Evolutionary conservation across 23 tunicate species (phyloP).

Genomic region (Corella eumyota): DNA sequence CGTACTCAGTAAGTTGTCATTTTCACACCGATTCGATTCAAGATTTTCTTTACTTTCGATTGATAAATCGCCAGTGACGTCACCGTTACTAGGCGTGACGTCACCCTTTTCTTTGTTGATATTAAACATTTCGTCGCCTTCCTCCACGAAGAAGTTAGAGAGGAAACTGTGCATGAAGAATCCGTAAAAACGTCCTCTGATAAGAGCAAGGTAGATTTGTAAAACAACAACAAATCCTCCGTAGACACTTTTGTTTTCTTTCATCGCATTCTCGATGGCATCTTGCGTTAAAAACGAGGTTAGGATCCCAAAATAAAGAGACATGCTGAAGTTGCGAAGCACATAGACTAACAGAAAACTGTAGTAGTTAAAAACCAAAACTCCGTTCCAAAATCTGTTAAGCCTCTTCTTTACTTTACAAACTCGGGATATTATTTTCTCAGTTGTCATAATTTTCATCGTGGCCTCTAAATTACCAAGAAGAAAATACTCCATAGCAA

Average conservation of each 20-base stretch:
- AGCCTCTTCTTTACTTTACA: background rate
- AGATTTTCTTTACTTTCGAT: too few relatives aligned
- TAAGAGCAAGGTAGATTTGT: constrained; percentile 11
- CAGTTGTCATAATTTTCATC: background rate
- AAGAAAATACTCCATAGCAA: background rate
- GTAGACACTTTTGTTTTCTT: background rate
- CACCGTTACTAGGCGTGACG: too few relatives aligned
- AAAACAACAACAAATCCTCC: background rate
- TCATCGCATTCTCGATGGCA: background rate
- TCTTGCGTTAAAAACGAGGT: background rate
- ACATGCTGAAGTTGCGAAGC: constrained; percentile 3
- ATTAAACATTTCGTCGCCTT: background rate
- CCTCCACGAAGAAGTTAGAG: background rate
- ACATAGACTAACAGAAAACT: background rate
- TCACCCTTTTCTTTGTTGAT: too few relatives aligned
- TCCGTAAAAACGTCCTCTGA: background rate
- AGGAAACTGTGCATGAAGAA: constrained; percentile 3
- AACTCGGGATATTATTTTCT: background rate
- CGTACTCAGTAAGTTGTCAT: too few relatives aligned
- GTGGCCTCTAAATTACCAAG: background rate
- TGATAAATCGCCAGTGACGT: too few relatives aligned
- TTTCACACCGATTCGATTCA: too few relatives aligned
- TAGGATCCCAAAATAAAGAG: constrained; percentile 7
- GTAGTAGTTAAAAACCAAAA: background rate
- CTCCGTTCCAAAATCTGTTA: background rate